Evolutionary conservation across 1,140 invertebrate genomes (phyloP).

Genomic region (Hylaeus anthracinus): DNA sequence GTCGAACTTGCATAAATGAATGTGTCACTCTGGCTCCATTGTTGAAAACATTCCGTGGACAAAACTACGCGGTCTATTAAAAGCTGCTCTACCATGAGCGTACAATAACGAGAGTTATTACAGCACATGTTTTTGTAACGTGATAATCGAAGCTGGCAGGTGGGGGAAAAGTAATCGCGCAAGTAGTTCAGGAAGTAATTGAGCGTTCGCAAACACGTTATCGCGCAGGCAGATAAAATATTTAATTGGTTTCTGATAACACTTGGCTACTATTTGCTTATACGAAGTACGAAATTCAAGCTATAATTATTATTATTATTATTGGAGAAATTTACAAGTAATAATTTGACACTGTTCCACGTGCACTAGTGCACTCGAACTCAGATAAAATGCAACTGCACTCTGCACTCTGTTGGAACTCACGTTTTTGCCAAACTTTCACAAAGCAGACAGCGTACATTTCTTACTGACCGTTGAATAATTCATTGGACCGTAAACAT

Average conservation of each 20-base stretch:
- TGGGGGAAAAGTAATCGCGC: too few species aligned
- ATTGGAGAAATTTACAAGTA: too few species aligned
- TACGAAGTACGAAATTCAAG: too few species aligned
- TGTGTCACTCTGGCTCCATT: neutral
- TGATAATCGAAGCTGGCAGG: neutral
- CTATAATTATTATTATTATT: too few species aligned
- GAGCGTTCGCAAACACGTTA: too few species aligned
- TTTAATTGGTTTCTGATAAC: conserved; percentile 3
- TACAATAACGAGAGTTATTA: neutral
- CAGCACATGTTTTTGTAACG: neutral
- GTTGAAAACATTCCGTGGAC: neutral
- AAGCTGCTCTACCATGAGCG: neutral
- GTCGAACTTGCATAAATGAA: neutral
- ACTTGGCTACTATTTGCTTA: neutral
- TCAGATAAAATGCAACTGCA: too few species aligned
- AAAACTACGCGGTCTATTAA: neutral
- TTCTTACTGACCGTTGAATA: neutral
- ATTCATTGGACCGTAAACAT: neutral
- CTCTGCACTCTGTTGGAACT: too few species aligned
- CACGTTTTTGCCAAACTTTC: neutral
- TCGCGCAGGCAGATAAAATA: neutral
- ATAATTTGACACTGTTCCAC: too few species aligned
- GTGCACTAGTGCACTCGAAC: too few species aligned
- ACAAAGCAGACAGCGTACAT: neutral
- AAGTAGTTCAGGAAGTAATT: neutral